Evolutionary conservation across 1,140 invertebrate species (phyloP).

Genomic region (Phortica variegata): DNA sequence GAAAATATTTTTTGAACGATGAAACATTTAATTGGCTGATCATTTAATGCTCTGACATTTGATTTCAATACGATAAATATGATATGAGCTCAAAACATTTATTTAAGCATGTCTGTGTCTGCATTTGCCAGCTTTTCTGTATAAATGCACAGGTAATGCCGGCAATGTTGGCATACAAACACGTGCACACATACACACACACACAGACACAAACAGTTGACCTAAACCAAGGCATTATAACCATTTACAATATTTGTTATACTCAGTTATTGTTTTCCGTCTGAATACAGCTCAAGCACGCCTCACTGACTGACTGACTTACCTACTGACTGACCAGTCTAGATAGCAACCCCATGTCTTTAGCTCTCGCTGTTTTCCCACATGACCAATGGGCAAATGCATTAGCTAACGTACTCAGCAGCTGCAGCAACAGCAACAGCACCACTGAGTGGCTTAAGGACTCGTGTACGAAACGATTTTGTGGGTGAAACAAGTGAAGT

Average conservation of each 20-base stretch:
- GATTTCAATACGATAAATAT: no score
- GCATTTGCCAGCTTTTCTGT: background rate
- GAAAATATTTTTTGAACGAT: no score
- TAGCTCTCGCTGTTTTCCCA: constrained; percentile 26
- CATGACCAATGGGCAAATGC: constrained; percentile 52
- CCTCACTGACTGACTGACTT: no score
- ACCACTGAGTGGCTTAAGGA: background rate
- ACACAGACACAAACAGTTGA: background rate
- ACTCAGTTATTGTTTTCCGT: no score
- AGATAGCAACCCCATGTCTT: background rate
- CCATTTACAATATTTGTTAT: no score
- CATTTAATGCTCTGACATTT: no score
- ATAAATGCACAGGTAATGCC: no score
- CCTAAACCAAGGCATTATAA: background rate
- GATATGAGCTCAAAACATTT: no score
- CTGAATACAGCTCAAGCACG: constrained; percentile 1
- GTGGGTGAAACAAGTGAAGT: no score
- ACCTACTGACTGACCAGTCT: constrained; percentile 1
- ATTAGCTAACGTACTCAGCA: constrained; percentile 44
- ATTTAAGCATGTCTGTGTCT: background rate
- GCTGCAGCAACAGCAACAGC: constrained; percentile 7
- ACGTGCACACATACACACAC: constrained; percentile 14
- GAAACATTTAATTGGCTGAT: no score
- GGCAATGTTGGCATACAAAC: constrained; percentile 10
- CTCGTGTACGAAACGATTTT: no score